These are phyloP conservation scores for Lepidurus arcticus DNA, from an alignment of 1,140 invertebrate genomes.

Conservation along the genomic window DNA sequence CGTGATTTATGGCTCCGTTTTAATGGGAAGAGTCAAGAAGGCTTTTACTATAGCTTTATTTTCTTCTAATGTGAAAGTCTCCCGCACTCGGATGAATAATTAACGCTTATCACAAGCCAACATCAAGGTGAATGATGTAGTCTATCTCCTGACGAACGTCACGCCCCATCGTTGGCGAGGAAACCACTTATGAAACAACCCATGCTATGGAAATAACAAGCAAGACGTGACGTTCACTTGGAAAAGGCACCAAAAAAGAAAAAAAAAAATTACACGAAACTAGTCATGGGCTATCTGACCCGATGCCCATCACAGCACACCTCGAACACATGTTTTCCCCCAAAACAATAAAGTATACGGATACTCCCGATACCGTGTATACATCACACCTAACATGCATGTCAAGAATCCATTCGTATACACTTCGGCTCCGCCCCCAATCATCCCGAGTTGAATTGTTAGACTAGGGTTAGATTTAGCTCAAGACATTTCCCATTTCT, in stretches of 20 bases:
- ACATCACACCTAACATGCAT: neutral
- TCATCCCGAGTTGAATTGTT: neutral
- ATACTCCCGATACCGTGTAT: neutral
- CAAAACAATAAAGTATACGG: too few relatives aligned
- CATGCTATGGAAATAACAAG: too few relatives aligned
- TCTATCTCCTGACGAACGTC: neutral
- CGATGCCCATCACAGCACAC: too few relatives aligned
- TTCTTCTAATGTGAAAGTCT: neutral
- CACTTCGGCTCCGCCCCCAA: neutral
- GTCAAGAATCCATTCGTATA: neutral
- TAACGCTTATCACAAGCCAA: conserved; percentile 15
- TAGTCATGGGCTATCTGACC: too few relatives aligned
- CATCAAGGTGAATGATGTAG: conserved; percentile 13
- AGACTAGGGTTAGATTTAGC: neutral
- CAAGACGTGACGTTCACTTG: too few relatives aligned
- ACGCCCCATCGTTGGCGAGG: neutral
- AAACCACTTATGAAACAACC: too few relatives aligned
- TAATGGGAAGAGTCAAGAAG: neutral
- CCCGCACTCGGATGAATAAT: conserved; percentile 6
- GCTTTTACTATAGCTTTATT: neutral
- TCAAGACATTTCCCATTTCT: neutral
- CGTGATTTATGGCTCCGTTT: conserved; percentile 7
- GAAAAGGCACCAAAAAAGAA: too few relatives aligned
- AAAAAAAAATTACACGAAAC: too few relatives aligned
- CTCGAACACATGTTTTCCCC: too few relatives aligned